Evolutionary conservation across 1,140 invertebrate species (phyloP), one percentile per base, ranked within the genome.

Genomic region (Anastrepha ludens): DNA sequence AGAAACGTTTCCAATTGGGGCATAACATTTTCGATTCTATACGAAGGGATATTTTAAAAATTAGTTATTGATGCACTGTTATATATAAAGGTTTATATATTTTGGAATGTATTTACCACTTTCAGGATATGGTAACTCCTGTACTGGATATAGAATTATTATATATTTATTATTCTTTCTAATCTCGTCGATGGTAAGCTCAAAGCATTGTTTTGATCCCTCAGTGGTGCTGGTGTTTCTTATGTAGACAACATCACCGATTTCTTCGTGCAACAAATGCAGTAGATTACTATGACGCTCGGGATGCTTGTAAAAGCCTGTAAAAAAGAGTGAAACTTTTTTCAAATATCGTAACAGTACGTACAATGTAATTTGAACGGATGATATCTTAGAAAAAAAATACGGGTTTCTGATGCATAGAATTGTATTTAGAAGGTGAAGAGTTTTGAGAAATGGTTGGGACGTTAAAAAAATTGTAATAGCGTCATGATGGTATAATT

Each of bases 251-350:
- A 92, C 74, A 11, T 91, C 88, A 20, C 90, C 91, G n/a, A 93
- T 70, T 85, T 92, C 91, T 41, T 89, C 89, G 0, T 87, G 88
- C 9, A 93, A 87, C 0, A 92, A 85, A 55, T 89, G 89, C 15
- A 89, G 89, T 1, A 93, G 88, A 7, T 86, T 88, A 50, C 89
- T 90, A 67, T 93, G 92, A 60, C 91, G 62, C 47, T 92, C 90
- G 6, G 91, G 91, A 78, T 92, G 91, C 60, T 92, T 92, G 87
- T 92, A 93, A 87, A 93, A 93, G 1, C 92, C 89, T 89, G 47
- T 81, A 50, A 88, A 58, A 59, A 67, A 39, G 4, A n/a, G 20
- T 47, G 29, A 29, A 29, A 29, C 29, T 29, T 29, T 29, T 29
- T 29, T 29, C 29, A 29, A 29, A 29, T 29, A 29, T 29, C 29